These are phyloP conservation scores for Noctilio leporinus DNA, from an alignment of 2,113 vertebrate genomes.

Conservation along the genomic window DNA sequence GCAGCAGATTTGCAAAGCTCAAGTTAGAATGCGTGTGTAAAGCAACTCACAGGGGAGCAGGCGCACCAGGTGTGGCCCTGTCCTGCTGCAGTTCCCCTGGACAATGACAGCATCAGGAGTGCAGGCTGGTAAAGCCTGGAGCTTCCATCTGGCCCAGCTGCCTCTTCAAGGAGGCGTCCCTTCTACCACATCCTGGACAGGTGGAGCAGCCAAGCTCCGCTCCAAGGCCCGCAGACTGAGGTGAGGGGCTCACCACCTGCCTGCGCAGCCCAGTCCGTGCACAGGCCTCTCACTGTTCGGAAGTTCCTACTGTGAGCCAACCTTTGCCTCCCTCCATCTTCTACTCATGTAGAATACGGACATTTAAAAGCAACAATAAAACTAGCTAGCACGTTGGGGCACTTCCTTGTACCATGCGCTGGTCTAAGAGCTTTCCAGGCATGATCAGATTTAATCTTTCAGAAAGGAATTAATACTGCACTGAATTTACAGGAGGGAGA, in stretches of 20 bases:
- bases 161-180: neutral
- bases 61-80: neutral
- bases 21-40: neutral
- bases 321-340: neutral
- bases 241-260: neutral
- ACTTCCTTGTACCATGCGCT: neutral
- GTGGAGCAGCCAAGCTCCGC: neutral
- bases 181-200: neutral
- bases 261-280: no score
- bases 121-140: neutral
- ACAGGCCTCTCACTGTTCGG: neutral
- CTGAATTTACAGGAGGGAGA: neutral
- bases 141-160: neutral
- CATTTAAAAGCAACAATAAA: neutral
- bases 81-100: neutral
- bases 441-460: neutral
- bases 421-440: neutral
- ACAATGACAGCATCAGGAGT: neutral
- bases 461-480: neutral
- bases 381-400: neutral
- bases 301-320: neutral
- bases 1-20: neutral
- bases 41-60: neutral
- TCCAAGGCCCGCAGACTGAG: neutral
- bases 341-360: neutral